Evolutionary conservation across 1,140 invertebrate species (phyloP), one percentile per base, ranked within the genome.

Genomic region (Armadillidium nasatum): DNA sequence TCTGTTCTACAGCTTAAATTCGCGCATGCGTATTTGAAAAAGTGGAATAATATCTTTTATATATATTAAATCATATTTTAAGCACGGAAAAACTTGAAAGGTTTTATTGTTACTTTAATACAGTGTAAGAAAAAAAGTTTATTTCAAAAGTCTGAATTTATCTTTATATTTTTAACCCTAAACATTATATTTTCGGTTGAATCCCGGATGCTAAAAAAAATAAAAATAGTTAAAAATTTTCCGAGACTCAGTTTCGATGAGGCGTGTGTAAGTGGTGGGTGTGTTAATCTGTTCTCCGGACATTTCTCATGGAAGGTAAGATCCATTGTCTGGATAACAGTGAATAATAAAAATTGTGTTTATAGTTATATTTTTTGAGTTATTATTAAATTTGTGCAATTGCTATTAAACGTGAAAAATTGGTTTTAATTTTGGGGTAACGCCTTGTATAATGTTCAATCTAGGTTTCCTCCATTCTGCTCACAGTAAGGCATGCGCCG

Each of bases 251-350:
- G 50, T 60, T 60, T 60, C 1, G 3, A 60, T 60, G 50, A 60
- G 50, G 19, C 19, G 19, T 2, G 50, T 60, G 50, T 4, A 19
- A 2, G 50, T 60, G 50, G 50, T 60, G 50, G 50, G 11, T 60
- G 50, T 60, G 7, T 60, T 60, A 60, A 19, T 60, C 7, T 60
- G 50, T 60, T 60, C 50, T 60, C 50, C 19, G 50, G 50, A 15
- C 50, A 60, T 60, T 60, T 60, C 50, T 60, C 50, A 60, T 60
- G 50, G 50, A 60, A 60, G 50, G 50, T 60, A 60, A 60, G 50
- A 19, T 19, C 19, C 11, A 19, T 60, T 19, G 19, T 60, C 19
- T 60, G 19, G 19, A 60, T 60, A 60, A 60, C 11, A 15, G 50
- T 60, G 50, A 60, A 15, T 60, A 15, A 33, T 2, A 60, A 60